Conservation (phyloP, 2,888 invertebrate species). For the Leptopilina drosophilae region DNA sequence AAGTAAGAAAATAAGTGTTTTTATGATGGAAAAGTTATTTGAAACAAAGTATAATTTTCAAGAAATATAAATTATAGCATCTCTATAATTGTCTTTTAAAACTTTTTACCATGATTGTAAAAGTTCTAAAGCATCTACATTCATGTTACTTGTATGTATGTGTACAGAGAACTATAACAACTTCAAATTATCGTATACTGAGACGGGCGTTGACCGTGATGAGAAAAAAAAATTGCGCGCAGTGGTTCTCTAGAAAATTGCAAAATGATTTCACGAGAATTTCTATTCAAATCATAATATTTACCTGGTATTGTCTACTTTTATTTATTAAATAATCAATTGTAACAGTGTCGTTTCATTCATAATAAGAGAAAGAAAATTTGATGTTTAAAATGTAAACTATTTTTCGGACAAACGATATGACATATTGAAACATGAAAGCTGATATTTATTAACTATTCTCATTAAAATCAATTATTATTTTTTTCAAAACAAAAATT, state of each 20-base stretch:
- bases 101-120: background rate
- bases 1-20: background rate
- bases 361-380: background rate
- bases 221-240: constrained; percentile 21
- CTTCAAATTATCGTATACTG: constrained; percentile 43
- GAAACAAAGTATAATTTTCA: constrained; percentile 15
- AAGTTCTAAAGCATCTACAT: background rate
- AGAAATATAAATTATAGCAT: background rate
- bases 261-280: constrained; percentile 40
- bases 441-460: background rate
- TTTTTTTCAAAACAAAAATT: background rate
- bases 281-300: background rate
- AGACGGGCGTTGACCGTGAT: constrained; percentile 42
- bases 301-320: background rate
- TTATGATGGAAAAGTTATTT: background rate
- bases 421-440: background rate
- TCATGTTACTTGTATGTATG: background rate
- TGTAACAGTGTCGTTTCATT: background rate
- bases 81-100: background rate
- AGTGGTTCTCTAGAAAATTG: constrained; percentile 35
- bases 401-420: background rate
- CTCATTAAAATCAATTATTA: background rate
- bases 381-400: too few relatives aligned
- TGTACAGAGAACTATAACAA: constrained; percentile 40
- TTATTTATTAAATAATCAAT: background rate